These are phyloP conservation scores for Hypolimnas misippus DNA, from an alignment of 2,888 invertebrate species.

Conservation along the genomic window DNA sequence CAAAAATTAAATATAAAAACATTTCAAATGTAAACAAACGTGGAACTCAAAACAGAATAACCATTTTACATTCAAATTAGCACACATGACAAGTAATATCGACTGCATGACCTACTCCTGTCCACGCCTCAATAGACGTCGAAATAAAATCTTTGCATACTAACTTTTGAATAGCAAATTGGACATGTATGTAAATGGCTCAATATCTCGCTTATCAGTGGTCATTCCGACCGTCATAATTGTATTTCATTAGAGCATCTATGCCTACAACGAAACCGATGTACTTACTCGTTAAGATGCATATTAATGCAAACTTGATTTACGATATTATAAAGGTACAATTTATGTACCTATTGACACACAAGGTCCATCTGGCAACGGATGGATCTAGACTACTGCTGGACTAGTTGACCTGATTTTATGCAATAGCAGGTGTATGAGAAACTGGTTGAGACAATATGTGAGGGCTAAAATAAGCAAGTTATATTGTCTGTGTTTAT, in stretches of 20 bases:
- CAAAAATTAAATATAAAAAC: too few relatives aligned
- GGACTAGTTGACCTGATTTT: constrained; percentile 29
- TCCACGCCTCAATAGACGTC: constrained; percentile 27
- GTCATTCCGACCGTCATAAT: constrained; percentile 53
- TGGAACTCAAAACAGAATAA: constrained; percentile 6
- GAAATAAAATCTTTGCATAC: constrained; percentile 30
- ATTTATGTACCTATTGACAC: constrained; percentile 39
- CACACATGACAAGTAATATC: constrained; percentile 2
- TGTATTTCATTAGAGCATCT: constrained; percentile 57
- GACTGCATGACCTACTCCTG: constrained; percentile 24
- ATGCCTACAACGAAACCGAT: constrained; percentile 49
- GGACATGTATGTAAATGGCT: constrained; percentile 60
- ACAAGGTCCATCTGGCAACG: constrained; percentile 38
- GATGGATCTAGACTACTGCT: constrained; percentile 21
- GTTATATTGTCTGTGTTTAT: constrained; percentile 3
- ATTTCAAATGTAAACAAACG: not conserved
- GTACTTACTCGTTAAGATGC: constrained; percentile 20
- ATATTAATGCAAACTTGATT: constrained; percentile 41
- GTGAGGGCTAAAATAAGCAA: constrained; percentile 15
- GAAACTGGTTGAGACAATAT: constrained; percentile 31
- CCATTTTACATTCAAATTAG: not conserved
- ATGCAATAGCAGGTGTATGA: constrained; percentile 28
- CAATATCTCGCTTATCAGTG: constrained; percentile 55
- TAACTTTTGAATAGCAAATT: constrained; percentile 47
- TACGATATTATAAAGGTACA: constrained; percentile 40